Evolutionary conservation across 53 echinoderm and acorn worm species (phyloP), one percentile per base, ranked within the genome.

Genomic region (Zoroaster sp.): DNA sequence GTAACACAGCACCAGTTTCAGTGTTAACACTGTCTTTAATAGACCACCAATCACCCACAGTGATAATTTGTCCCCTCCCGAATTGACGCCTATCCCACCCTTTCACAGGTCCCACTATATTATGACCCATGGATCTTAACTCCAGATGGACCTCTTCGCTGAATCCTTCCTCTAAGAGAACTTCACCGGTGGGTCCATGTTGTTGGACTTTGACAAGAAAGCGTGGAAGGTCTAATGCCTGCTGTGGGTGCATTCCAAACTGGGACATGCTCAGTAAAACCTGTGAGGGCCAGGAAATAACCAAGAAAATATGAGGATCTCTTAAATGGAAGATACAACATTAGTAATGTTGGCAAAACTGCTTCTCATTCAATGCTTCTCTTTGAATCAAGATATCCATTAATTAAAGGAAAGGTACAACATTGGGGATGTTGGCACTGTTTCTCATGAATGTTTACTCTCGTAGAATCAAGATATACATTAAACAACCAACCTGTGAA

Each of bases 171-270:
- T 94, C 96, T 1, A 96, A 9, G 53, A 25, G 85, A 51, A 93
- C 76, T 5, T 40, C 68, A 28, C 91, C 93, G 12, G 70, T 55
- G 15, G 89, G 23, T 14, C 89, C 93, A 7, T 45, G 52, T 46
- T 87, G 91, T 4, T 73, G 17, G 4, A 91, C 74, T 35, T 83
- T 73, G 13, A 96, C 68, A 5, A 73, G 31, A 67, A 96, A 82
- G 18, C 96, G 76, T 1, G 96, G 96, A 41, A 63, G 66, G 59
- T 94, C 88, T 43, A 96, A 70, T 5, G 96, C 96, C 72, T 69
- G 40, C 85, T 96, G 96, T 14, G 96, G 96, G 35, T 90, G 66
- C 96, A 94, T 94, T 4, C 94, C 93, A 88, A 96, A 96, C 36
- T 96, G 91, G 4, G 87, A 69, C 91, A 96, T 96, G 53, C 91